phyloP scores from a whole-genome alignment of 2,113 vertebrate species.

The Carlito syrichta region DNA sequence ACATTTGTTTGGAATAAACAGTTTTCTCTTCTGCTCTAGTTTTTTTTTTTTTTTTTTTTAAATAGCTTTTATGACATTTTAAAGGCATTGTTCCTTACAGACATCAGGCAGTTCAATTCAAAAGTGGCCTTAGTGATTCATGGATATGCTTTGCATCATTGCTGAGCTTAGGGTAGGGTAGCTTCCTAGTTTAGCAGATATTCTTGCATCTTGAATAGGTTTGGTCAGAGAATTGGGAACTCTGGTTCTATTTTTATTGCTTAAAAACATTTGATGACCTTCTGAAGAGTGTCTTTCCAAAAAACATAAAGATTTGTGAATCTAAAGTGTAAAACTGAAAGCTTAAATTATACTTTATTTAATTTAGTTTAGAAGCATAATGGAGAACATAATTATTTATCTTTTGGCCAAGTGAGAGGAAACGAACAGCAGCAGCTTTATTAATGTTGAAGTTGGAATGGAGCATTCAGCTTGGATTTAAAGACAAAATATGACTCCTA shows the following conservation, averaged over 20 bases:
- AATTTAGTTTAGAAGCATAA: neutral
- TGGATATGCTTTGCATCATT: neutral
- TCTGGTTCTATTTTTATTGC: neutral
- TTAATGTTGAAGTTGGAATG: neutral
- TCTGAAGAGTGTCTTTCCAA: neutral
- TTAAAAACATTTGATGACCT: conserved; percentile 20
- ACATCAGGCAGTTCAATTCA: conserved; percentile 1
- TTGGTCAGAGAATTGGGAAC: neutral
- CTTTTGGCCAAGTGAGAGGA: neutral
- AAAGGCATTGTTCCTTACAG: conserved; percentile 39
- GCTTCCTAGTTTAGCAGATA: neutral
- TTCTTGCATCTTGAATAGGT: conserved; percentile 1
- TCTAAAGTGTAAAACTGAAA: neutral
- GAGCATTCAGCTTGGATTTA: neutral
- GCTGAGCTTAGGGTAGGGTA: neutral
- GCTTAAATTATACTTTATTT: neutral
- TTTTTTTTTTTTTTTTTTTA: neutral
- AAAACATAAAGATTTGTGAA: neutral
- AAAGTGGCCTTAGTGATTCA: neutral
- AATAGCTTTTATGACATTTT: conserved; percentile 26
- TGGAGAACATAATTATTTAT: neutral
- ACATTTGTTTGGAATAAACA: conserved; percentile 61
- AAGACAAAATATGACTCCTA: neutral
- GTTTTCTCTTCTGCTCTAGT: neutral
- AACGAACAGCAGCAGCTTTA: neutral